phyloP scores from a whole-genome alignment of 1,140 invertebrate species.

The Lucilia sericata region DNA sequence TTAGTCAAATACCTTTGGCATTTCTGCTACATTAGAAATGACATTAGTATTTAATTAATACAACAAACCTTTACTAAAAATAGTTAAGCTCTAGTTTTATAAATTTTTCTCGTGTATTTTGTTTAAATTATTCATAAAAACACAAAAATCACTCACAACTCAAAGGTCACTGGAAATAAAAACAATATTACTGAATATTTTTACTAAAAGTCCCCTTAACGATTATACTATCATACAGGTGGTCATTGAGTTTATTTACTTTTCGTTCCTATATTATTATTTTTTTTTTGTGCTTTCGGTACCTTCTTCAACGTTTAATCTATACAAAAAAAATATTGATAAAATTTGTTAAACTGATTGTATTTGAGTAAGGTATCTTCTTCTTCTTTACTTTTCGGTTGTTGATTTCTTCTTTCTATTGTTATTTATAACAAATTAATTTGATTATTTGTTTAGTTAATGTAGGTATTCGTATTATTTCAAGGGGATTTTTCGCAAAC shows the following conservation, averaged over 20 bases:
- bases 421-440: slow-evolving; percentile 25
- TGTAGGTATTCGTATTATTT: neutral
- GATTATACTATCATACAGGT: neutral
- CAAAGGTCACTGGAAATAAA: slow-evolving; percentile 8
- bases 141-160: too few species aligned
- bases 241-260: slow-evolving; percentile 3
- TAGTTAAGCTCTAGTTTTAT: too few species aligned
- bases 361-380: neutral
- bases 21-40: too few species aligned
- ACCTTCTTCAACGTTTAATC: neutral
- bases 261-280: neutral
- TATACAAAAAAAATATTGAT: neutral
- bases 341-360: slow-evolving; percentile 8
- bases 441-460: slow-evolving; percentile 6
- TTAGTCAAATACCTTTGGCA: too few species aligned
- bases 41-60: too few species aligned
- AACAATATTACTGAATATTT: neutral
- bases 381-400: neutral
- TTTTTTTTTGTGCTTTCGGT: neutral
- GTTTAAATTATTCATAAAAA: too few species aligned
- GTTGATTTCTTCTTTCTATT: neutral
- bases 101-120: too few species aligned
- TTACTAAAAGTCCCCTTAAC: neutral
- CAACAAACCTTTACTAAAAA: too few species aligned
- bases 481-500: neutral